A percentile compares a stretch with the other conserved stretches of the same genome.
Conservation (phyloP, 2,113 vertebrate genomes). For the Polypterus senegalus region DNA sequence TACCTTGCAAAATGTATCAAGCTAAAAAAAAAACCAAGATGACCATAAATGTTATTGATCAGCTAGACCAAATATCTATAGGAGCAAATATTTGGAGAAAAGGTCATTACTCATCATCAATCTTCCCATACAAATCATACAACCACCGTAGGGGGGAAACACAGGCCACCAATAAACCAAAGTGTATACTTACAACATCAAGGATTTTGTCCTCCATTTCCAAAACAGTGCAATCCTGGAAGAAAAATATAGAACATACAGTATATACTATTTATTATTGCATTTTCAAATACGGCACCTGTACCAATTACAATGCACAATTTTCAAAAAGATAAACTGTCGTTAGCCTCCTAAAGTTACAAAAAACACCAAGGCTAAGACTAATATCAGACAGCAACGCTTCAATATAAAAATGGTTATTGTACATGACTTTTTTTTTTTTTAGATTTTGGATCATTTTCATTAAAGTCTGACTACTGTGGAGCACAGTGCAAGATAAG, state of each 20-base stretch:
- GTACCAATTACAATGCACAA: constrained; percentile 4
- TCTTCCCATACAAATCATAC: no score
- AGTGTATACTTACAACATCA: constrained; percentile 70
- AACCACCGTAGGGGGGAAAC: no score
- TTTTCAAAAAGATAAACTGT: constrained; percentile 10
- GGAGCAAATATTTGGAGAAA: no score
- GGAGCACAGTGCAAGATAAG: no score
- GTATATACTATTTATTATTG: constrained; percentile 8
- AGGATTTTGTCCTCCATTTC: constrained; percentile 97
- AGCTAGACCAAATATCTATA: no score
- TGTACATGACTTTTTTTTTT: no score
- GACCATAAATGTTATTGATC: no score
- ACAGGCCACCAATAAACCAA: background rate
- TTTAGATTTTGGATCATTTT: no score
- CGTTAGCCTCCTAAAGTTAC: background rate
- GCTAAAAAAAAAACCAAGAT: no score
- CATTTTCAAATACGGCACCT: background rate
- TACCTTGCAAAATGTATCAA: no score
- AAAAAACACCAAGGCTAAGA: background rate
- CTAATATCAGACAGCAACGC: background rate
- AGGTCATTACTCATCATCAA: no score
- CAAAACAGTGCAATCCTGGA: constrained; percentile 78
- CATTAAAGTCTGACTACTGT: no score
- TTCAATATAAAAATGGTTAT: background rate
- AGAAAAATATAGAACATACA: constrained; percentile 28